These are phyloP conservation scores for Melanargia galathea DNA, from an alignment of 2,888 invertebrate genomes.

Conservation along the genomic window DNA sequence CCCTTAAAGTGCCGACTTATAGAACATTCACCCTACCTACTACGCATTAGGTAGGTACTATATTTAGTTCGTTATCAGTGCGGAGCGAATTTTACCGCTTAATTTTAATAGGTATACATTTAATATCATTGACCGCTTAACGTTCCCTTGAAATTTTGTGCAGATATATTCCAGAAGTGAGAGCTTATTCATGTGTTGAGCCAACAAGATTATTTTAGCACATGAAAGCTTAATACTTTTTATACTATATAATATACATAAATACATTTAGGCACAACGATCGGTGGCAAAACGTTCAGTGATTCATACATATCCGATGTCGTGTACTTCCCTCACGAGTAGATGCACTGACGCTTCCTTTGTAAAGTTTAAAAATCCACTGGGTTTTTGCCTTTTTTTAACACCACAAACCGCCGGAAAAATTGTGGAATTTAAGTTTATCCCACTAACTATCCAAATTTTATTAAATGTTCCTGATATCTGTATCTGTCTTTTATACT, in stretches of 20 bases:
- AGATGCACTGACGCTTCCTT: slow-evolving; percentile 17
- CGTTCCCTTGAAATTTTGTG: background rate
- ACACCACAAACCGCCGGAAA: no score
- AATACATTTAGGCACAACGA: slow-evolving; percentile 18
- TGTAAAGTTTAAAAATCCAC: background rate
- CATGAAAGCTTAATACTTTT: slow-evolving; percentile 9
- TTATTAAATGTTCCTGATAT: no score
- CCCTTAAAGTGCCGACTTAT: no score
- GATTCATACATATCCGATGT: slow-evolving; percentile 33
- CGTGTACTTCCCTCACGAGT: slow-evolving; percentile 10
- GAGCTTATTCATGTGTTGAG: slow-evolving; percentile 25
- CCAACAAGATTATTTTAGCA: slow-evolving; percentile 38
- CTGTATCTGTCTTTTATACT: no score
- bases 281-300: slow-evolving; percentile 27
- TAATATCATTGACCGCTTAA: no score
- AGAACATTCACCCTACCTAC: no score
- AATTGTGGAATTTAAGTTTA: no score
- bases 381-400: no score
- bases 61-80: no score
- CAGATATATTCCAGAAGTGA: slow-evolving; percentile 13
- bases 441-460: no score
- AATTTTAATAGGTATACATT: no score
- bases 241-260: background rate
- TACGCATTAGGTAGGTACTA: no score
- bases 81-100: background rate